phyloP scores from a whole-genome alignment of 2,113 vertebrate genomes.

The Limanda limanda region DNA sequence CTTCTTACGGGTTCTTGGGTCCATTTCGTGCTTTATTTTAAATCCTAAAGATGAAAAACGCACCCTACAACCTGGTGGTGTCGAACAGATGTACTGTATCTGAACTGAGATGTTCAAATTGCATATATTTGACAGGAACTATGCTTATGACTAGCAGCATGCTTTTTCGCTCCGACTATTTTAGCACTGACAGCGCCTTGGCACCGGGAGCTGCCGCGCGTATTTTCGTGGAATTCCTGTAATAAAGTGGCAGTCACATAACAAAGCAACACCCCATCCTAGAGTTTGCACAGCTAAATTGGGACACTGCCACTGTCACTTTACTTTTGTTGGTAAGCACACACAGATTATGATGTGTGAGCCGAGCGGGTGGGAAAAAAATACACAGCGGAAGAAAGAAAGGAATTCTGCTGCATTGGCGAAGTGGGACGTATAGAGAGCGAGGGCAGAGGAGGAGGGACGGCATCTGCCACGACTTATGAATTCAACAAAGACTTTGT shows the following conservation, averaged over 20 bases:
- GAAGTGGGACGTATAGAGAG: constrained; percentile 27
- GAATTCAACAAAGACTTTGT: constrained; percentile 62
- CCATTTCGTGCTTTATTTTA: neutral
- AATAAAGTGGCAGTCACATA: constrained; percentile 13
- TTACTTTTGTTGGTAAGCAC: constrained; percentile 10
- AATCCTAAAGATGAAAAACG: neutral
- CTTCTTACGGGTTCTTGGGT: neutral
- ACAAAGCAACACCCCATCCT: constrained; percentile 4
- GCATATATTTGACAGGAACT: neutral
- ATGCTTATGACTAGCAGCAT: constrained; percentile 11
- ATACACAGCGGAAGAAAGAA: neutral
- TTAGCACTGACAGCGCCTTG: neutral
- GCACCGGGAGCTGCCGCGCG: neutral
- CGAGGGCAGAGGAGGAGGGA: constrained; percentile 22
- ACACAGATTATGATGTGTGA: neutral
- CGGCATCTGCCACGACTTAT: constrained; percentile 71
- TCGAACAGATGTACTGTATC: neutral
- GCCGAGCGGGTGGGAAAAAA: constrained; percentile 4
- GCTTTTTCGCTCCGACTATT: constrained; percentile 23
- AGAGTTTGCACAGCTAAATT: neutral
- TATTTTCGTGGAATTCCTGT: constrained; percentile 13
- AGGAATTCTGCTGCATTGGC: constrained; percentile 39
- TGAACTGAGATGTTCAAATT: neutral
- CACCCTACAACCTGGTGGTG: neutral
- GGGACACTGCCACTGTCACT: neutral